Evolutionary conservation across 2,888 invertebrate genomes (phyloP), one percentile per base, ranked within the genome.

Genomic region (Stenoptilia bipunctidactyla): DNA sequence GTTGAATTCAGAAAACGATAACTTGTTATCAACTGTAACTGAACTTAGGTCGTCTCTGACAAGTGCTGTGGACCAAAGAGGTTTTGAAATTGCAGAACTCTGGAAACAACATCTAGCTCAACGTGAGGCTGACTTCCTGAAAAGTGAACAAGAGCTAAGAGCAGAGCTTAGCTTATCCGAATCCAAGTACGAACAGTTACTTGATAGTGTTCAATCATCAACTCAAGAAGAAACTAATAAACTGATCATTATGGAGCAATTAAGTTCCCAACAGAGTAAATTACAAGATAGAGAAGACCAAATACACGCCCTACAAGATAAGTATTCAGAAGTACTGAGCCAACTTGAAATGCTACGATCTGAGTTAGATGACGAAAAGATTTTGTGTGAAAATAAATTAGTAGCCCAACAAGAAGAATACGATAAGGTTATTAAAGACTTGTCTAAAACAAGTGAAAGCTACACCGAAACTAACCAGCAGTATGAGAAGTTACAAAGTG

Each of bases 91-190:
- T 42, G 90, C 90, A 8, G 87, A 88, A 66, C 79, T 89, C 54
- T 90, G 90, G 90, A 89, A 90, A 55, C 80, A 88, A 47, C 90
- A 91, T 64, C 61, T 90, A 42, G 77, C 86, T n/a, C 82, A 85
- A 50, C 84, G 88, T 34, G 90, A 90, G 72, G 72, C 66, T 8
- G 90, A 89, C 51, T 89, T 89, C 54, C 73, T 80, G 44, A 72
- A 77, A 47, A 57, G 63, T 3, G 87, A 88, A 64, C 62, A 69
- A 39, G 77, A 79, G 38, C 64, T 89, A 8, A 67, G 80, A 51
- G 64, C 63, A 34, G 86, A 89, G 64, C 64, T 89, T 20, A 68
- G 56, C 48, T 72, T 76, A 47, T 62, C 84, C 35, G 86, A 86
- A 55, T 66, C 59, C 1, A 83, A 80, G 55, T 83, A 82, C 53